Base-by-base conservation (phyloP, 2,113 vertebrate species). In the Ceuthmochares aereus region DNA sequence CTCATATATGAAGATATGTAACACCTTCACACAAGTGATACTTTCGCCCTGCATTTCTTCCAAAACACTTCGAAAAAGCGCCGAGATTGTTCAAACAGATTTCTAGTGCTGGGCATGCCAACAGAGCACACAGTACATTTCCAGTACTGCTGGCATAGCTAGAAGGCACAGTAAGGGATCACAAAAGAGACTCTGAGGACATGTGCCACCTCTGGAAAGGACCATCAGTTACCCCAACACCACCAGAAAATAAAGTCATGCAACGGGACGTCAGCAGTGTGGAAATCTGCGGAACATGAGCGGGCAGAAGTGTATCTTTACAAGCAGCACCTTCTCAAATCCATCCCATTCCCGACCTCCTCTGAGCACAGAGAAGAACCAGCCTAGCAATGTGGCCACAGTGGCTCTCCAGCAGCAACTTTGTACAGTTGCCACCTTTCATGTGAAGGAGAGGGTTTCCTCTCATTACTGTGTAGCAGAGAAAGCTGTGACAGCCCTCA, bases 401-500 rank as follows among this genome's bases (percentile, higher is more conserved):
- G 70, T 4, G 21, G 63, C 63, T 92, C 34, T 32, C 43, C n/a
- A 40, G 91, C 54, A 80, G 74, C 0, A 6, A 29, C 30, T 90
- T 6, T 54, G 63, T 40, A 8, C 40, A 25, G 62, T 45, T 79
- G 74, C 88, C 88, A 88, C 19, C 49, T 82, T 72, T 75, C 14
- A 1, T 2, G 9, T 10, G 90, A 64, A 83, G 86, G 54, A 88
- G 91, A 86, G 88, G 85, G 88, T 59, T 93, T 72, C 70, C 70
- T 90, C 75, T 51, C 75, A 3, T 7, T 64, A 58, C 85, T 58
- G 40, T 32, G 14, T 8, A 64, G 69, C 19, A 56, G 26, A 86
- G 58, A 73, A 74, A 91, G 90, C 78, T 91, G 70, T 73, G 82
- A 85, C 90, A 92, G 95, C 82, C 74, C 77, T 68, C 68, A 82